A percentile compares a stretch with the other conserved stretches of the same genome.
Evolutionary conservation across 2,113 vertebrate species (phyloP).

Genomic region (Dolichotis patagonum): DNA sequence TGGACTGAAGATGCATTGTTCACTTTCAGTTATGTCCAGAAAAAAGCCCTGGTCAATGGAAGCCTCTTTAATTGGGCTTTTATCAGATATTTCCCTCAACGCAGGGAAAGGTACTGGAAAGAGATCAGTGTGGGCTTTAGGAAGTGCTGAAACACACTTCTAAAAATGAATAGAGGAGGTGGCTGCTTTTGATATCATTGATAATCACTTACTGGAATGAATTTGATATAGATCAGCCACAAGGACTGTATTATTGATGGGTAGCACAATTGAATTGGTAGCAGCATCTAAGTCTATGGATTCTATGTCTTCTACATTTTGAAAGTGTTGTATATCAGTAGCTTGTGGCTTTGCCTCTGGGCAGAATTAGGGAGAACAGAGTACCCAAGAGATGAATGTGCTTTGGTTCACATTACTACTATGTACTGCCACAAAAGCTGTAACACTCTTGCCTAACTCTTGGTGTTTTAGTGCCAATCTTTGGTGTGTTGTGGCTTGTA

Average conservation of each 20-base stretch:
- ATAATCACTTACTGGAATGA: constrained; percentile 77
- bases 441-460: background rate
- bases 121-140: constrained; percentile 59
- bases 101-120: background rate
- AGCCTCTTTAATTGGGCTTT: constrained; percentile 68
- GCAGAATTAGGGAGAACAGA: background rate
- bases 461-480: background rate
- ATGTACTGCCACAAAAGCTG: background rate
- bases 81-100: constrained; percentile 51
- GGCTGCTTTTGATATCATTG: constrained; percentile 62
- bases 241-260: constrained; percentile 60
- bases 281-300: constrained; percentile 62
- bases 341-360: constrained; percentile 8
- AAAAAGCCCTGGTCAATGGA: constrained; percentile 57
- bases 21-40: constrained; percentile 61
- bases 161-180: constrained; percentile 74
- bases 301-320: constrained; percentile 21
- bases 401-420: background rate
- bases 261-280: constrained; percentile 72
- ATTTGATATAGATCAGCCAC: constrained; percentile 71
- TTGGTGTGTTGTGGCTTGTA: background rate
- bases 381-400: background rate
- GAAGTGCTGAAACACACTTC: constrained; percentile 66
- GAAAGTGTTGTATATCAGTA: constrained; percentile 23
- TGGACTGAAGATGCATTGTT: constrained; percentile 45